These are phyloP conservation scores for Molorchus minor DNA, from an alignment of 2,888 invertebrate species.

Conservation along the genomic window DNA sequence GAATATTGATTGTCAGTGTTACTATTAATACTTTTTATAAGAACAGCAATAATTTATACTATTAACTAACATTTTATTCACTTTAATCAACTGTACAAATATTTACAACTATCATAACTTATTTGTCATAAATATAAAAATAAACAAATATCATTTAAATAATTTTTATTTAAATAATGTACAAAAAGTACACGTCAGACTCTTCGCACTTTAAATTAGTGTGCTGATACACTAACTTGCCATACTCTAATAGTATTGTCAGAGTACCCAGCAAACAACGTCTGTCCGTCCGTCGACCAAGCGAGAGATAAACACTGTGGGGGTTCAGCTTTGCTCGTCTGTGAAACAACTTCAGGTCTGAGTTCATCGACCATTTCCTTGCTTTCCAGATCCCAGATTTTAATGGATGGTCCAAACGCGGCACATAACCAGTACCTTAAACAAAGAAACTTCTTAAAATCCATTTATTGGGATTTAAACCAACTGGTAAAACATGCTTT, in stretches of 20 bases:
- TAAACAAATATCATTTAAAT: too few relatives aligned
- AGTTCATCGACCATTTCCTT: constrained; percentile 99
- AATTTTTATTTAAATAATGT: constrained; percentile 12
- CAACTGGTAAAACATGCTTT: not conserved
- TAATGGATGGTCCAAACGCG: constrained; percentile 97
- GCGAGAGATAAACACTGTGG: constrained; percentile 97
- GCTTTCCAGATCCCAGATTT: constrained; percentile 99
- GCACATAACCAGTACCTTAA: constrained; percentile 95
- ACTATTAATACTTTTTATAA: too few relatives aligned
- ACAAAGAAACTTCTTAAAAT: constrained; percentile 22
- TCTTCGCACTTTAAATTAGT: constrained; percentile 55
- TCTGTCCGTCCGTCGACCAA: constrained; percentile 99
- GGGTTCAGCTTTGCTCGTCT: constrained; percentile 84
- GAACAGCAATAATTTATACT: too few relatives aligned
- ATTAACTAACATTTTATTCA: too few relatives aligned
- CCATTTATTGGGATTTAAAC: not conserved
- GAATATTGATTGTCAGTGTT: too few relatives aligned
- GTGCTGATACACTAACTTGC: constrained; percentile 92
- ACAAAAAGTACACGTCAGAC: constrained; percentile 15
- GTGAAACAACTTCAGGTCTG: constrained; percentile 90
- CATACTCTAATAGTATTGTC: constrained; percentile 98
- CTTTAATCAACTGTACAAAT: too few relatives aligned
- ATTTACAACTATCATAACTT: too few relatives aligned
- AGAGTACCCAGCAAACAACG: constrained; percentile 98
- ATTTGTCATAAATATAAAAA: too few relatives aligned